Conservation (phyloP, 2,113 vertebrate species). For the Xyrauchen texanus region DNA sequence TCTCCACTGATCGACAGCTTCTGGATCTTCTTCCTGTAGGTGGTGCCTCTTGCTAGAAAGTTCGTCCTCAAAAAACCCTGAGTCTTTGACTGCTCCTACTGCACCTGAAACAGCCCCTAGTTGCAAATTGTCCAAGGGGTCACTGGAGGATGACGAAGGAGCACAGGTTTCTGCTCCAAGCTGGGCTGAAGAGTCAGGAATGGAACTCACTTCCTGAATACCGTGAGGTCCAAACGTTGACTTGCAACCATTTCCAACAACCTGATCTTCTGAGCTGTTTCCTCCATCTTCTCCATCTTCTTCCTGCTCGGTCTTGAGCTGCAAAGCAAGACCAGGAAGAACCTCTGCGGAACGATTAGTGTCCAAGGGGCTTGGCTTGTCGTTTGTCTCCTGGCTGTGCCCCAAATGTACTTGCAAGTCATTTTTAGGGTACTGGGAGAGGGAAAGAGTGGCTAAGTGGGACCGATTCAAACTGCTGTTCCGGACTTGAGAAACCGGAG, state of each 20-base stretch:
- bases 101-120: slow-evolving; percentile 45
- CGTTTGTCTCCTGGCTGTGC: slow-evolving; percentile 60
- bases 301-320: slow-evolving; percentile 67
- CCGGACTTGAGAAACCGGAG: slow-evolving; percentile 60
- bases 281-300: slow-evolving; percentile 49
- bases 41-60: slow-evolving; percentile 66
- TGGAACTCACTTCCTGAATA: slow-evolving; percentile 52
- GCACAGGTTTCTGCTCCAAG: slow-evolving; percentile 54
- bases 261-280: slow-evolving; percentile 32
- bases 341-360: slow-evolving; percentile 15
- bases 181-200: slow-evolving; percentile 64
- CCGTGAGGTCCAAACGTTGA: background rate
- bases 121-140: slow-evolving; percentile 58
- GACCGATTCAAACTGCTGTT: background rate
- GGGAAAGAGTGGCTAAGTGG: slow-evolving; percentile 44
- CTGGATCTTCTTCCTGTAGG: slow-evolving; percentile 63
- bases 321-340: slow-evolving; percentile 51
- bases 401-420: slow-evolving; percentile 71
- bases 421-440: slow-evolving; percentile 73
- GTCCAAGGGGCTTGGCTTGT: slow-evolving; percentile 43
- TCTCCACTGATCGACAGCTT: slow-evolving; percentile 81
- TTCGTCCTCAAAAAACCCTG: slow-evolving; percentile 72
- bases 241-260: slow-evolving; percentile 43
- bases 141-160: slow-evolving; percentile 59
- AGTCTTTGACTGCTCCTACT: slow-evolving; percentile 35